Percentiles rank a stretch among this genome's conserved stretches.
phyloP scores from a whole-genome alignment of 2,797 vertebrate genomes.

The Tinamus major region DNA sequence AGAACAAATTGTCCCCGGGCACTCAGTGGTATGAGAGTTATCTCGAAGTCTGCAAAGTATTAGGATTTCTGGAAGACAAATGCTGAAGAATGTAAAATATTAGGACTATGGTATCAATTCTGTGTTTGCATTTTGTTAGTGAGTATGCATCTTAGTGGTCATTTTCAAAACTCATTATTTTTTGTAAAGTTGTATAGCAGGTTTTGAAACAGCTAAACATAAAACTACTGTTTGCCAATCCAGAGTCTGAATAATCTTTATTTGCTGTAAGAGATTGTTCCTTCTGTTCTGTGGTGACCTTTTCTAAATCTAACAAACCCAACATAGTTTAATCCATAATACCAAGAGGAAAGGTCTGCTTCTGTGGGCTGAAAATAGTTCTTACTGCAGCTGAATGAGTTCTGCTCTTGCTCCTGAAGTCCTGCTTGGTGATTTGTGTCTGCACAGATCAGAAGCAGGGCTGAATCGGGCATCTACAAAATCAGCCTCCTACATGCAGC shows the following conservation, averaged over 20 bases:
- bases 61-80: conserved; percentile 24
- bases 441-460: background rate
- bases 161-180: background rate
- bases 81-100: conserved; percentile 34
- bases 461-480: background rate
- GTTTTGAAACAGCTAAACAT: background rate
- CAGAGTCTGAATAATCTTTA: background rate
- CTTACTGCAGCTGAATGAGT: background rate
- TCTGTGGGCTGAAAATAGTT: conserved; percentile 17
- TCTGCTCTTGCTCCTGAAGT: conserved; percentile 1
- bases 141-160: background rate
- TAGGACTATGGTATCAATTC: background rate
- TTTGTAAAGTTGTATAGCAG: background rate
- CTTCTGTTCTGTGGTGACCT: background rate
- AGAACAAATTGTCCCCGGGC: conserved; percentile 43
- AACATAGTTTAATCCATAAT: background rate
- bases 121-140: background rate
- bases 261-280: background rate
- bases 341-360: conserved; percentile 36
- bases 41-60: conserved; percentile 19
- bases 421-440: background rate
- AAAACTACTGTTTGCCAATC: background rate
- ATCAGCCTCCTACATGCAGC: fast-evolving
- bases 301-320: conserved; percentile 12
- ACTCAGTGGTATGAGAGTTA: conserved; percentile 13